These are phyloP conservation scores for Hylomyscus alleni DNA, from an alignment of 2,797 vertebrate species.

Conservation along the genomic window DNA sequence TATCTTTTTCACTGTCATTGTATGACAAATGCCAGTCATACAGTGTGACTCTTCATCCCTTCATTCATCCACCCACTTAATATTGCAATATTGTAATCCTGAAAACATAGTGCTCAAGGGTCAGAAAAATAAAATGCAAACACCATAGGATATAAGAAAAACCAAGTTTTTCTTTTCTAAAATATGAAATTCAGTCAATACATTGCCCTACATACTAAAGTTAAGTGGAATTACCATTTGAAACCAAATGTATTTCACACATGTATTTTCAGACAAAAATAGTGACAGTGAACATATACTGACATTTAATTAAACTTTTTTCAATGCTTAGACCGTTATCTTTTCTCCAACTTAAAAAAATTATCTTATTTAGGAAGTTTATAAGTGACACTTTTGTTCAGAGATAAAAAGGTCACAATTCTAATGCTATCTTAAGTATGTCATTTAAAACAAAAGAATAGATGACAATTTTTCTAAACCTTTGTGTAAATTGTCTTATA, in stretches of 20 bases:
- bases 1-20: conserved; percentile 61
- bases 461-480: neutral
- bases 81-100: conserved; percentile 29
- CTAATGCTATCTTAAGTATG: neutral
- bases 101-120: neutral
- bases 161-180: conserved; percentile 20
- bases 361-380: conserved; percentile 50
- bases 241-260: conserved; percentile 51
- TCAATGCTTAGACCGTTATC: conserved; percentile 49
- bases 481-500: neutral
- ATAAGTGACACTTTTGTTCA: conserved; percentile 74
- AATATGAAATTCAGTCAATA: conserved; percentile 62
- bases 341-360: conserved; percentile 67
- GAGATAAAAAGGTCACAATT: conserved; percentile 32
- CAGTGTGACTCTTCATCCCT: conserved; percentile 14
- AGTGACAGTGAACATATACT: conserved; percentile 66
- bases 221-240: conserved; percentile 26
- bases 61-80: conserved; percentile 36
- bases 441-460: neutral
- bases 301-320: conserved; percentile 78
- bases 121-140: conserved; percentile 66
- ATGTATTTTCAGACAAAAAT: conserved; percentile 72
- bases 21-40: conserved; percentile 54
- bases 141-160: neutral
- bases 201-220: neutral